These are phyloP conservation scores for Apistogramma diplotaenia DNA, from an alignment of 2,113 vertebrate genomes.

Conservation along the genomic window DNA sequence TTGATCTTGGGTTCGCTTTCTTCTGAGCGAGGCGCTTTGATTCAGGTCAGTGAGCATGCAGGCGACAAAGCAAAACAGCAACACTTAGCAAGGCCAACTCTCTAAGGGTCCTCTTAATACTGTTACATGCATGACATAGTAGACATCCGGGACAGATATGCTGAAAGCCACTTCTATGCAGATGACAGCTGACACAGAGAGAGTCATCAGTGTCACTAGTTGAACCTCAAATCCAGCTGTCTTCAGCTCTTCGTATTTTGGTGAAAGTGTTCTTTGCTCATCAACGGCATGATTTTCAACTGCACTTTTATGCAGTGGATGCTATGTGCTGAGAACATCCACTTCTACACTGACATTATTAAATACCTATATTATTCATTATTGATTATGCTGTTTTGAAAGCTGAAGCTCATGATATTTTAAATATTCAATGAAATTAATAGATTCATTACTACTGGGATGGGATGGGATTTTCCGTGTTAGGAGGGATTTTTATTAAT, in stretches of 20 bases:
- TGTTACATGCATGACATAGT: constrained; percentile 66
- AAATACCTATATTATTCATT: not conserved
- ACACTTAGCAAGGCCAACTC: constrained; percentile 62
- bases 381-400: not conserved
- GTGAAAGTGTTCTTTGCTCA: not conserved
- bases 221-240: not conserved
- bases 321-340: not conserved
- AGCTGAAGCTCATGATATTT: too few relatives aligned
- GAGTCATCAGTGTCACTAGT: not conserved
- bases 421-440: not conserved
- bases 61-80: constrained; percentile 45
- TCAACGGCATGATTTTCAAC: not conserved
- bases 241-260: not conserved
- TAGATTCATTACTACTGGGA: not conserved
- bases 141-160: constrained; percentile 31
- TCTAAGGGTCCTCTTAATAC: constrained; percentile 48
- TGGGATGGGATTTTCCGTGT: too few relatives aligned
- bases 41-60: constrained; percentile 65
- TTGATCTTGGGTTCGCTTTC: constrained; percentile 20
- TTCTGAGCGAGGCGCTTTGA: constrained; percentile 34
- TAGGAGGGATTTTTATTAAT: too few relatives aligned
- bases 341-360: not conserved
- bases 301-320: not conserved
- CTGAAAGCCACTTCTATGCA: not conserved
- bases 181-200: constrained; percentile 11